These are phyloP conservation scores for Thera obeliscata DNA, from an alignment of 2,888 invertebrate genomes.

Conservation along the genomic window DNA sequence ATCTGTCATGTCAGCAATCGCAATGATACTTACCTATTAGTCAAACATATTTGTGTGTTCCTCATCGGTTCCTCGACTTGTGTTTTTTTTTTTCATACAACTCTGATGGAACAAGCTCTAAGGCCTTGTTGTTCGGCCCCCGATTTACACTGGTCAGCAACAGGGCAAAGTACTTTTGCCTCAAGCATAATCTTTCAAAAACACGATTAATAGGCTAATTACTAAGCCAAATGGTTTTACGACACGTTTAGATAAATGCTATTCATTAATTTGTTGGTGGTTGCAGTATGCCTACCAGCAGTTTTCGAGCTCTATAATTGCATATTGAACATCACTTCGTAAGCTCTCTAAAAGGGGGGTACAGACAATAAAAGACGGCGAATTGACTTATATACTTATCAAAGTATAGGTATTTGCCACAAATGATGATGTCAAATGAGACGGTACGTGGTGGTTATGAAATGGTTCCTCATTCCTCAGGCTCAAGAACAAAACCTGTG, in stretches of 20 bases:
- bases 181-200: too few species aligned
- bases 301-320: constrained; percentile 1
- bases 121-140: too few species aligned
- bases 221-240: background rate
- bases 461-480: too few species aligned
- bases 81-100: too few species aligned
- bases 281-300: background rate
- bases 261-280: background rate
- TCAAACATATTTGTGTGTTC: constrained; percentile 30
- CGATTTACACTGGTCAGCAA: too few species aligned
- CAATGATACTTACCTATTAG: constrained; percentile 45
- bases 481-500: too few species aligned
- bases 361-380: background rate
- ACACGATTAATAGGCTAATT: background rate
- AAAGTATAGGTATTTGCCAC: too few species aligned
- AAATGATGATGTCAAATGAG: too few species aligned
- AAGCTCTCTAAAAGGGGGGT: background rate
- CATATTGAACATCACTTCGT: background rate
- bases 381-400: too few species aligned
- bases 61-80: constrained; percentile 10
- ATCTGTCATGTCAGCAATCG: constrained; percentile 66
- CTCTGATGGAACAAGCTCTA: too few species aligned
- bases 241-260: background rate
- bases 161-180: too few species aligned
- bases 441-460: too few species aligned